Percentiles rank a stretch among this genome's conserved stretches.
Evolutionary conservation across 2,888 invertebrate genomes (phyloP).

Genomic region (Agonopterix arenella): DNA sequence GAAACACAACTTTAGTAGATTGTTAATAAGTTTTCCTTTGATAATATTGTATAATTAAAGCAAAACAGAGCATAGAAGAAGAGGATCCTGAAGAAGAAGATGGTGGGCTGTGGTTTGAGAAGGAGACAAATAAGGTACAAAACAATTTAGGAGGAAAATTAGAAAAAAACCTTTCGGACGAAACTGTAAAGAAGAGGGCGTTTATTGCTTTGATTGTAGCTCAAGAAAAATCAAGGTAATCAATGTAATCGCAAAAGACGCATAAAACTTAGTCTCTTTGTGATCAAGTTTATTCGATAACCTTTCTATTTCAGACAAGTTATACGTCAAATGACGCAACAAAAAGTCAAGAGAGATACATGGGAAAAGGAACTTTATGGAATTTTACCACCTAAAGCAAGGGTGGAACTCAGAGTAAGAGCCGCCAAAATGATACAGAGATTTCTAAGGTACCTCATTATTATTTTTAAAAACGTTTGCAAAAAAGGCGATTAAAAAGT

Average conservation of each 20-base stretch:
- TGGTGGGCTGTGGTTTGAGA: conserved; percentile 31
- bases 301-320: conserved; percentile 31
- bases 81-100: conserved; percentile 4
- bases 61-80: not conserved
- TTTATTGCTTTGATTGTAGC: not conserved
- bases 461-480: too few species aligned
- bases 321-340: conserved; percentile 14
- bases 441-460: conserved; percentile 32
- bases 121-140: conserved; percentile 9
- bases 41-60: not conserved
- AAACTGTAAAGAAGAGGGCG: conserved; percentile 23
- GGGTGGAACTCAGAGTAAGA: conserved; percentile 30
- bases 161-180: conserved; percentile 30
- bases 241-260: not conserved
- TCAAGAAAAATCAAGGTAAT: not conserved
- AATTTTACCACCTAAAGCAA: conserved; percentile 28
- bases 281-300: not conserved
- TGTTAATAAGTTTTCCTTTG: too few species aligned
- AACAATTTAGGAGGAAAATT: not conserved
- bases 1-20: too few species aligned
- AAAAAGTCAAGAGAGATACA: conserved; percentile 25
- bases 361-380: conserved; percentile 50
- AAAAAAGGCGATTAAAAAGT: too few species aligned
- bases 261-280: not conserved
- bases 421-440: conserved; percentile 42